These are phyloP conservation scores for Geopemphigus sp. DNA, from an alignment of 1,140 invertebrate species.

Conservation along the genomic window DNA sequence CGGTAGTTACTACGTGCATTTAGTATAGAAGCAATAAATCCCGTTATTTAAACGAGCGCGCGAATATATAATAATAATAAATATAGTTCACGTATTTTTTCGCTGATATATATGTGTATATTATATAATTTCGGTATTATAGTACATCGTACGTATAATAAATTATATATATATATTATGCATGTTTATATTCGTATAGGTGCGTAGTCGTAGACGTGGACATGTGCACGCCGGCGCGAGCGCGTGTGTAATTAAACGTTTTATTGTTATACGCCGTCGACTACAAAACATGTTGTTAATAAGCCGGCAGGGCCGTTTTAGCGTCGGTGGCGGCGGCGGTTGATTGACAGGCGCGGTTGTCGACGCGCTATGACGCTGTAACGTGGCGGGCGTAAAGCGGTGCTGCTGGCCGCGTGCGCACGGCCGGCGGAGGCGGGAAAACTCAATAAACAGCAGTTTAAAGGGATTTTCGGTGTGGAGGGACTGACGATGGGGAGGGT, in stretches of 20 bases:
- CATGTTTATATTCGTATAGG: no score
- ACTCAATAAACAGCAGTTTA: slow-evolving; percentile 45
- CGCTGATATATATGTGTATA: no score
- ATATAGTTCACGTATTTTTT: no score
- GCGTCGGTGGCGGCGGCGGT: neutral
- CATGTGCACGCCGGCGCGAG: slow-evolving; percentile 25
- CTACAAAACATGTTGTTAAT: slow-evolving; percentile 31
- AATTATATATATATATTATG: neutral
- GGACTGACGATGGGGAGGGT: neutral
- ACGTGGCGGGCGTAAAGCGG: neutral
- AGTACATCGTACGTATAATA: neutral
- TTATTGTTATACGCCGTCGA: slow-evolving; percentile 20
- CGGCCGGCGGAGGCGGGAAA: slow-evolving; percentile 28
- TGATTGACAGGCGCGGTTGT: slow-evolving; percentile 39
- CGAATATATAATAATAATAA: slow-evolving; percentile 7
- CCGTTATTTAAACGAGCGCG: neutral
- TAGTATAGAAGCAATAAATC: no score
- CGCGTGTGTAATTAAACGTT: slow-evolving; percentile 42
- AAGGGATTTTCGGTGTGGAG: slow-evolving; percentile 12
- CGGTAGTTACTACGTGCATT: no score
- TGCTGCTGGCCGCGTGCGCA: neutral
- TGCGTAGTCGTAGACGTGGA: neutral
- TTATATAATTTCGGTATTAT: slow-evolving; percentile 4
- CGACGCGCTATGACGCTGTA: neutral
- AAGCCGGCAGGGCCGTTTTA: slow-evolving; percentile 26